Percentiles rank a stretch among this genome's conserved stretches.
These are phyloP conservation scores for Helostoma temminkii DNA, from an alignment of 2,797 vertebrate species.

Conservation along the genomic window DNA sequence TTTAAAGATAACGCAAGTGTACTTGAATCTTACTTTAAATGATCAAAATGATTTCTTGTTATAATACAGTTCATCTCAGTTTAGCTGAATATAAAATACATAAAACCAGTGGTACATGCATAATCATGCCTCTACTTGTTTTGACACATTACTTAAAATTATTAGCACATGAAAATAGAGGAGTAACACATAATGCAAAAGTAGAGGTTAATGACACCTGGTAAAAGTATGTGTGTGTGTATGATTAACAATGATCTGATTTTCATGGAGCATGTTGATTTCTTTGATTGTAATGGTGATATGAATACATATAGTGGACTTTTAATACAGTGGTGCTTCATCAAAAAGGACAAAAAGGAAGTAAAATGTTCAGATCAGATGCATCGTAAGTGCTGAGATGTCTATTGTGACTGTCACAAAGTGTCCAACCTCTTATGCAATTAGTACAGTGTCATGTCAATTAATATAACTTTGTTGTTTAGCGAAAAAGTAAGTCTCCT, in stretches of 20 bases:
- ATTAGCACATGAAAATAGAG: no score
- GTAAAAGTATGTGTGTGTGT: background rate
- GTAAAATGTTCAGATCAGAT: slow-evolving; percentile 19
- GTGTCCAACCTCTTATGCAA: slow-evolving; percentile 39
- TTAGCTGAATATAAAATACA: slow-evolving; percentile 6
- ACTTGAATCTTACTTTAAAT: slow-evolving; percentile 25
- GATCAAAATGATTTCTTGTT: slow-evolving; percentile 9
- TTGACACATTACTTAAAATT: slow-evolving; percentile 12
- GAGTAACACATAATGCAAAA: slow-evolving; percentile 4
- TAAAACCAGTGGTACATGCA: slow-evolving; percentile 28
- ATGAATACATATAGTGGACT: slow-evolving; percentile 48
- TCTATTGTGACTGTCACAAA: slow-evolving; percentile 26
- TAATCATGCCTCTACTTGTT: slow-evolving; percentile 37
- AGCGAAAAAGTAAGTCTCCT: no score
- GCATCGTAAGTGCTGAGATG: slow-evolving; percentile 18
- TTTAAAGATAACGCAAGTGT: slow-evolving; percentile 37
- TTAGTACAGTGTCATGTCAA: no score
- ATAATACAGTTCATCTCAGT: slow-evolving; percentile 24
- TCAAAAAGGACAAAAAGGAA: slow-evolving; percentile 1
- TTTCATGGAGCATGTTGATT: no score
- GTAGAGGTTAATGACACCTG: background rate
- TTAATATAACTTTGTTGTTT: no score
- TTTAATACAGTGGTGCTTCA: slow-evolving; percentile 40
- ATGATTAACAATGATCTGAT: no score
- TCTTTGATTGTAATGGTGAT: slow-evolving; percentile 1